These are phyloP conservation scores for Bimastos eiseni DNA, from an alignment of 2,888 invertebrate species.

Conservation along the genomic window DNA sequence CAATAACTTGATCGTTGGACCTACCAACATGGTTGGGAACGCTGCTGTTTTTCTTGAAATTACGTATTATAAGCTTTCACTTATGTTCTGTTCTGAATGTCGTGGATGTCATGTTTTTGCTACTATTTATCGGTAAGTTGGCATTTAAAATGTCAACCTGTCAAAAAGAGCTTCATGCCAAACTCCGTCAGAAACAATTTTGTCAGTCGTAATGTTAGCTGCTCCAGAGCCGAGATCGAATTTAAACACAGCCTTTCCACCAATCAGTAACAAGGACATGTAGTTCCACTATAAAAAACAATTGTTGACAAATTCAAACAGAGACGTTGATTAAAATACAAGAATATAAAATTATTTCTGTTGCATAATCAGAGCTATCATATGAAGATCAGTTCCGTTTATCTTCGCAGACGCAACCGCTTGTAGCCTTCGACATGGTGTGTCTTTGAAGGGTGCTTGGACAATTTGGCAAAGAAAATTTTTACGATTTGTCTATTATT, in stretches of 20 bases:
- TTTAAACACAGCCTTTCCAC: conserved; percentile 78
- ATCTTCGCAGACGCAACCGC: background rate
- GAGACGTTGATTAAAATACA: background rate
- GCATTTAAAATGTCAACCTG: conserved; percentile 66
- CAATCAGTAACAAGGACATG: conserved; percentile 80
- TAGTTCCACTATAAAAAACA: conserved; percentile 67
- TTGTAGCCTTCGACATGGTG: background rate
- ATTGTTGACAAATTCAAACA: background rate
- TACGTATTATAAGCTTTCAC: background rate
- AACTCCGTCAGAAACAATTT: conserved; percentile 78
- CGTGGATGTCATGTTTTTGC: background rate
- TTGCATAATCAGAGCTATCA: background rate
- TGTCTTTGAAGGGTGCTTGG: too few species aligned
- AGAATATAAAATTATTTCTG: background rate
- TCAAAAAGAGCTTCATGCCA: conserved; percentile 92
- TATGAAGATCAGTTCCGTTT: background rate
- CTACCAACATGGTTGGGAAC: background rate
- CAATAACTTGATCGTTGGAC: too few species aligned
- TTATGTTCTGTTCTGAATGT: background rate
- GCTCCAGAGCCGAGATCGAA: conserved; percentile 88
- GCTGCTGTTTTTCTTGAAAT: background rate
- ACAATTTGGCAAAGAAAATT: too few species aligned
- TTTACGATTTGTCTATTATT: too few species aligned
- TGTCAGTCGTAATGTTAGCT: conserved; percentile 72
- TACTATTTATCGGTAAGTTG: background rate